phyloP scores from a whole-genome alignment of 2,113 vertebrate genomes.

The Podarcis cretensis region DNA sequence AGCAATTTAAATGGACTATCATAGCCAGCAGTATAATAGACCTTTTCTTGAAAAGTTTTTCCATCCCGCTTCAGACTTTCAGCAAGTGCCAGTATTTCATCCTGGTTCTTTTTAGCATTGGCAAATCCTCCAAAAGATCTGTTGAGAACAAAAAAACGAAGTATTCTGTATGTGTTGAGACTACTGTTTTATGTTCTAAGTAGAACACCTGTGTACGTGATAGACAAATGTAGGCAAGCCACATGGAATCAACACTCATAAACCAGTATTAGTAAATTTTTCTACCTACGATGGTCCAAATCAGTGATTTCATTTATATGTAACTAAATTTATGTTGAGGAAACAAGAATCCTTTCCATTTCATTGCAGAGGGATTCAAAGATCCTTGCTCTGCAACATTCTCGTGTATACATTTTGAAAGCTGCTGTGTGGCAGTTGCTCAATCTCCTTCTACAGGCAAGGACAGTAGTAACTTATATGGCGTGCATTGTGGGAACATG shows the following conservation, averaged over 20 bases:
- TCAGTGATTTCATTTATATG: background rate
- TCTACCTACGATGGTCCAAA: background rate
- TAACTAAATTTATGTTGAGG: background rate
- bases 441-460: background rate
- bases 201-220: background rate
- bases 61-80: constrained; percentile 80
- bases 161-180: background rate
- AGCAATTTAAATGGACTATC: constrained; percentile 81
- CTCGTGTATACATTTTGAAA: background rate
- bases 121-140: constrained; percentile 80
- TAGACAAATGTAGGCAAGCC: background rate
- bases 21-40: constrained; percentile 82
- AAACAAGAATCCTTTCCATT: background rate
- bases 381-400: background rate
- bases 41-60: constrained; percentile 73
- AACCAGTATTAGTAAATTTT: background rate
- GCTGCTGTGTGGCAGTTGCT: no score
- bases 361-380: background rate
- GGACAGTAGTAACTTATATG: background rate
- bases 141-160: constrained; percentile 20
- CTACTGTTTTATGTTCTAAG: background rate
- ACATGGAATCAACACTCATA: background rate
- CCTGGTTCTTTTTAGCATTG: constrained; percentile 77
- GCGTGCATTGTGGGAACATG: background rate
- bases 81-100: constrained; percentile 79